Evolutionary conservation across 2,797 vertebrate species (phyloP), one percentile per base, ranked within the genome.

Genomic region (Hyperoplus lanceolatus): DNA sequence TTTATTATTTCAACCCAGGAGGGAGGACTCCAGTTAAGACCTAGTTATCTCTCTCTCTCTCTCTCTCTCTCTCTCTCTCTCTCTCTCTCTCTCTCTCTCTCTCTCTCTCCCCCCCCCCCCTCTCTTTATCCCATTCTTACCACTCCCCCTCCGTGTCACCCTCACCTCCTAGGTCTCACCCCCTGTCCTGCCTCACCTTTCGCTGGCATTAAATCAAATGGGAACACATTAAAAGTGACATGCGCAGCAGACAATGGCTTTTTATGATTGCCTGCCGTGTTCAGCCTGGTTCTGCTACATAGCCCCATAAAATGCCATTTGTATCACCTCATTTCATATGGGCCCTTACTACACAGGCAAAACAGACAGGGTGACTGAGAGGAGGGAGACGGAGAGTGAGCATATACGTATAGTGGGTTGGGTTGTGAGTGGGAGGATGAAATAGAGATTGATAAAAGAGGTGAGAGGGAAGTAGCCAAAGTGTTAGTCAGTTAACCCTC

Each of bases 261-360:
- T 29, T 93, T 94, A 90, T 94, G 94, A 95, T 94, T 96, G 94
- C 95, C 90, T 96, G 87, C 83, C 82, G 93, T 88, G 89, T 92
- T 93, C 89, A 88, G 90, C 88, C 93, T 92, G 92, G 90, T 92
- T 95, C 93, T 77, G 4, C 88, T 82, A 92, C 84, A 88, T 94
- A 94, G 95, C 82, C 80, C 92, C 95, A 95, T 94, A 92, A 96
- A 94, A 96, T 96, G 94, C 94, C 96, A 95, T 96, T 95, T 96
- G 92, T 96, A 96, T 95, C 96, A 95, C 94, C 94, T 96, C 95
- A 95, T 97, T 96, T 94, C 90, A 92, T 93, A 90, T 29, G 29
- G 75, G 88, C 85, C 85, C 86, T 79, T 60, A 86, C 78, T 63
- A 85, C 82, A 86, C 74, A 73, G 79, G 85, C 51, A 77, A 91